Evolutionary conservation across 2,888 invertebrate species (phyloP).

Genomic region (Drosophila macrospina): DNA sequence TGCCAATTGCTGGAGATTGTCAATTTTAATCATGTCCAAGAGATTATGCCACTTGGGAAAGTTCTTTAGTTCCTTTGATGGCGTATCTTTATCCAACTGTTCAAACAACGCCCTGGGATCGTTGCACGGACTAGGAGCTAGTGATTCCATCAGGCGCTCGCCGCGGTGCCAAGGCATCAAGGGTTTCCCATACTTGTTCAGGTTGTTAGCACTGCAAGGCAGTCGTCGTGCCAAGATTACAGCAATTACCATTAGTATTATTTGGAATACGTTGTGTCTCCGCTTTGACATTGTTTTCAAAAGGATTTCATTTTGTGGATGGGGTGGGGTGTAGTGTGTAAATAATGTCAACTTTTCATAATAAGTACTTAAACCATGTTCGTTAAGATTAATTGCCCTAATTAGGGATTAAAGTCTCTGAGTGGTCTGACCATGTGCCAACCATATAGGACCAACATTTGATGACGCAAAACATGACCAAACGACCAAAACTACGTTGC

Average conservation of each 20-base stretch:
- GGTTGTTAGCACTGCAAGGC: slow-evolving; percentile 3
- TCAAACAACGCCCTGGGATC: slow-evolving; percentile 25
- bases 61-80: background rate
- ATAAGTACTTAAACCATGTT: background rate
- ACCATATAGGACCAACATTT: slow-evolving; percentile 14
- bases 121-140: background rate
- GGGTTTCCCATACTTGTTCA: slow-evolving; percentile 5
- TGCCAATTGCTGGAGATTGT: background rate
- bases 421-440: slow-evolving; percentile 9
- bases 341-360: too few species aligned
- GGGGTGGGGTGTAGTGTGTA: background rate
- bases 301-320: slow-evolving; percentile 28
- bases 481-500: slow-evolving; percentile 13
- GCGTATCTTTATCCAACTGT: slow-evolving; percentile 24
- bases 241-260: slow-evolving; percentile 43
- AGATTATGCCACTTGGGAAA: slow-evolving; percentile 1
- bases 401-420: background rate
- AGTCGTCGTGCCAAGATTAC: slow-evolving; percentile 16
- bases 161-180: background rate
- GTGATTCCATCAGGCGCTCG: background rate
- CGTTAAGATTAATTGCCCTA: background rate
- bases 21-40: background rate
- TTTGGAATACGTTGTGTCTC: slow-evolving; percentile 15
- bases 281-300: slow-evolving; percentile 63
- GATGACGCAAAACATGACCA: slow-evolving; percentile 42